phyloP scores from a whole-genome alignment of 2,113 vertebrate genomes.

The Corapipo altera region DNA sequence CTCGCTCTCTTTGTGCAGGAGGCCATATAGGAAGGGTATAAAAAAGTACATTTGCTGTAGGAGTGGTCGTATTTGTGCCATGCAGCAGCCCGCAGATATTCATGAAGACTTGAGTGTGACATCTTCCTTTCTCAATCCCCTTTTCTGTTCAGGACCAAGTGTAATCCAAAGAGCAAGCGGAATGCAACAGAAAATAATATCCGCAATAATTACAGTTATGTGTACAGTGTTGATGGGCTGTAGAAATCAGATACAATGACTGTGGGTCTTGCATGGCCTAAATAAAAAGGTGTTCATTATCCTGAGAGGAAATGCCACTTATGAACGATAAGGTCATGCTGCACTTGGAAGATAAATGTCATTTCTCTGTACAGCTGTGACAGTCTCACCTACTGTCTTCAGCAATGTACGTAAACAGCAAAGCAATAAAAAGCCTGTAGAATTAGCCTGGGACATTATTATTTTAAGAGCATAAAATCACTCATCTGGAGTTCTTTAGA shows the following conservation, averaged over 20 bases:
- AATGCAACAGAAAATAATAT: neutral
- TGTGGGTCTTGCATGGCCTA: neutral
- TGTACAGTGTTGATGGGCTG: neutral
- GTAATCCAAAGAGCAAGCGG: neutral
- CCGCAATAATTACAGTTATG: neutral
- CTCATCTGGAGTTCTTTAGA: neutral
- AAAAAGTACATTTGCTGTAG: neutral
- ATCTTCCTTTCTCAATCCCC: neutral
- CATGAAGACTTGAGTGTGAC: neutral
- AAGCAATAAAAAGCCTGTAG: neutral
- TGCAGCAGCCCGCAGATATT: neutral
- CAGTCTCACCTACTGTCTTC: neutral
- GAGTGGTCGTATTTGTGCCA: neutral
- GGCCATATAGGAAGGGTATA: neutral
- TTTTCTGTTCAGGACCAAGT: neutral
- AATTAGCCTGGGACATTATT: neutral
- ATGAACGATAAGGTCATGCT: neutral
- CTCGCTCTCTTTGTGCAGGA: neutral
- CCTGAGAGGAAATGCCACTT: conserved; percentile 2
- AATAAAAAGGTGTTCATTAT: conserved; percentile 28
- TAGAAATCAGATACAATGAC: neutral
- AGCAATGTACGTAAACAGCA: neutral
- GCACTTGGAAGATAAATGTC: conserved; percentile 8
- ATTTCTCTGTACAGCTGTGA: neutral
- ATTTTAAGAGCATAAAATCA: neutral